phyloP scores from a whole-genome alignment of 2,888 invertebrate species.

The Xanthia icteritia region DNA sequence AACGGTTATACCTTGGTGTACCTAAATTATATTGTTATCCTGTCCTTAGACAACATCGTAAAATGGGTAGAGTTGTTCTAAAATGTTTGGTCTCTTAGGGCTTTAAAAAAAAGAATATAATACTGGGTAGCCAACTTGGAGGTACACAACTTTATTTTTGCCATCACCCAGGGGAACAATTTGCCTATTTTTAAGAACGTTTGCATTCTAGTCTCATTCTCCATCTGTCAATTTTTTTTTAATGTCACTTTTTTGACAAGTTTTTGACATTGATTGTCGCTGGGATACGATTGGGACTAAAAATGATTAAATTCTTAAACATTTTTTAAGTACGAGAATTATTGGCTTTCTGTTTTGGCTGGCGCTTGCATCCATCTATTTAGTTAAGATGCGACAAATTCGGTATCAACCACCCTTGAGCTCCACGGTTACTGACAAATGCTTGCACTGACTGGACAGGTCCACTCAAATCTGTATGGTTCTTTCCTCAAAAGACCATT shows the following conservation, averaged over 20 bases:
- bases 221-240: not conserved
- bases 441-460: no score
- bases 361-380: not conserved
- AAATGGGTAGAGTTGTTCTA: conserved; percentile 31
- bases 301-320: not conserved
- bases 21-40: conserved; percentile 57
- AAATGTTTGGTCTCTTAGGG: not conserved
- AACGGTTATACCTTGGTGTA: conserved; percentile 52
- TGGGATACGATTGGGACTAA: not conserved
- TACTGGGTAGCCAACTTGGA: no score
- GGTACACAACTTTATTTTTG: not conserved
- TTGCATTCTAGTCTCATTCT: not conserved
- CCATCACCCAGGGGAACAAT: not conserved
- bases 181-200: not conserved
- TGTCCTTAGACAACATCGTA: conserved; percentile 50
- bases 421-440: no score
- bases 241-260: not conserved
- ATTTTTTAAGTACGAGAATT: not conserved
- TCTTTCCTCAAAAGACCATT: no score
- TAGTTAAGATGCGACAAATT: not conserved
- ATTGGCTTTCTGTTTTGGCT: not conserved
- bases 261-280: not conserved
- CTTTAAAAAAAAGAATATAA: not conserved
- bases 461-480: no score
- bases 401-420: no score